These are phyloP conservation scores for Clarias magur DNA, from an alignment of 2,113 vertebrate species.

Conservation along the genomic window DNA sequence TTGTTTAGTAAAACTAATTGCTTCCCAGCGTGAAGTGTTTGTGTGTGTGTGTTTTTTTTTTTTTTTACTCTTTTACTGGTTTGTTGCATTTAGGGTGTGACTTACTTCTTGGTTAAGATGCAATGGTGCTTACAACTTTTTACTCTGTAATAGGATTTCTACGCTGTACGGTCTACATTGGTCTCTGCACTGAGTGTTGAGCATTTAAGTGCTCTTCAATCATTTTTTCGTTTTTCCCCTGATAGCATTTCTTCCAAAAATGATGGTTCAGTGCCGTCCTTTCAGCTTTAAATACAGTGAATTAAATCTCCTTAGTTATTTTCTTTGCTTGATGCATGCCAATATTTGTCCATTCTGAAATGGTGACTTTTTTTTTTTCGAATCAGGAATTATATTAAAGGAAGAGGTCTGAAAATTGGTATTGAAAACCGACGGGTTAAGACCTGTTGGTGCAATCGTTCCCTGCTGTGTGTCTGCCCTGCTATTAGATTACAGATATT, in stretches of 20 bases:
- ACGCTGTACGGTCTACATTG: background rate
- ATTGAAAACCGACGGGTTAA: background rate
- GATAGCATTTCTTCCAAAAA: no score
- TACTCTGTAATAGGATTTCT: background rate
- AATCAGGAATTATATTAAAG: background rate
- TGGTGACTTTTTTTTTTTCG: no score
- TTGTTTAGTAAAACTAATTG: background rate
- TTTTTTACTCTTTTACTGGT: background rate
- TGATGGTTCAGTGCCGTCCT: no score
- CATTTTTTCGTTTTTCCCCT: no score
- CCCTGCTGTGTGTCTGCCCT: background rate
- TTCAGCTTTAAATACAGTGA: no score
- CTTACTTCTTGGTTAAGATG: background rate
- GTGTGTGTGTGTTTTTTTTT: background rate
- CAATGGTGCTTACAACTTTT: background rate
- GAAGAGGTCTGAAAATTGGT: background rate
- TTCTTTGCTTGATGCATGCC: no score
- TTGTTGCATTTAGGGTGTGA: background rate
- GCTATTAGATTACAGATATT: background rate
- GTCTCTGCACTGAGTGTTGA: background rate
- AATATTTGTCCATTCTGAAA: no score
- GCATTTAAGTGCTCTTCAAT: no score
- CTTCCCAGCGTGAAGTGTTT: background rate
- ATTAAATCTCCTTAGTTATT: no score
- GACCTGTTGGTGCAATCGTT: background rate